phyloP scores from a whole-genome alignment of 2,888 invertebrate genomes.

The Cyaniris semiargus region DNA sequence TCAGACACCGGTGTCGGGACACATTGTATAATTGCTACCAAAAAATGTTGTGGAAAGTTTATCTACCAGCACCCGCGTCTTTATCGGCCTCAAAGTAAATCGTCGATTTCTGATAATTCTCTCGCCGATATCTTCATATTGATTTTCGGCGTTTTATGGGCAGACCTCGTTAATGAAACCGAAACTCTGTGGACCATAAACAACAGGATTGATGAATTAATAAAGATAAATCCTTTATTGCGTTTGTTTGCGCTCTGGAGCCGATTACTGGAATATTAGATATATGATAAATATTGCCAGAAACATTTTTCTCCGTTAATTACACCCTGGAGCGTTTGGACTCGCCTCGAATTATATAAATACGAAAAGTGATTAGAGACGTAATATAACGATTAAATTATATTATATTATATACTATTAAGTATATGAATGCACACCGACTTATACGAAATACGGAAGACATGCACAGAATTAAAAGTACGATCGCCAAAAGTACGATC shows the following conservation, averaged over 20 bases:
- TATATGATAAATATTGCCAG: conserved; percentile 29
- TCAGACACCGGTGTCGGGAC: too few relatives aligned
- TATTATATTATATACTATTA: background rate
- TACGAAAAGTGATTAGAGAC: background rate
- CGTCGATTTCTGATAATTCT: background rate
- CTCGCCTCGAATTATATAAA: background rate
- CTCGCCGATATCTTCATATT: conserved; percentile 6
- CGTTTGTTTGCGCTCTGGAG: background rate
- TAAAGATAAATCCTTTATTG: conserved; percentile 15
- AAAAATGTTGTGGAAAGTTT: background rate
- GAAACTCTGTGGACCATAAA: conserved; percentile 7
- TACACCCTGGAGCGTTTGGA: background rate
- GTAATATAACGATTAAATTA: background rate
- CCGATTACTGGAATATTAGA: conserved; percentile 9
- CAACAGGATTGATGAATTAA: conserved; percentile 18
- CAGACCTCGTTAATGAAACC: background rate
- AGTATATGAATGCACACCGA: too few relatives aligned
- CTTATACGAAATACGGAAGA: too few relatives aligned
- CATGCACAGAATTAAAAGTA: too few relatives aligned
- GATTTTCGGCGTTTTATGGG: background rate
- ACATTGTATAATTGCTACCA: background rate
- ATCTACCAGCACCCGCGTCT: background rate
- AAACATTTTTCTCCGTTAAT: conserved; percentile 2
- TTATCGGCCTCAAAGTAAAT: background rate
- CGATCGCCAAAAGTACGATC: too few relatives aligned